Conservation (phyloP, 2,888 invertebrate genomes). For the Strigamia crassipes region DNA sequence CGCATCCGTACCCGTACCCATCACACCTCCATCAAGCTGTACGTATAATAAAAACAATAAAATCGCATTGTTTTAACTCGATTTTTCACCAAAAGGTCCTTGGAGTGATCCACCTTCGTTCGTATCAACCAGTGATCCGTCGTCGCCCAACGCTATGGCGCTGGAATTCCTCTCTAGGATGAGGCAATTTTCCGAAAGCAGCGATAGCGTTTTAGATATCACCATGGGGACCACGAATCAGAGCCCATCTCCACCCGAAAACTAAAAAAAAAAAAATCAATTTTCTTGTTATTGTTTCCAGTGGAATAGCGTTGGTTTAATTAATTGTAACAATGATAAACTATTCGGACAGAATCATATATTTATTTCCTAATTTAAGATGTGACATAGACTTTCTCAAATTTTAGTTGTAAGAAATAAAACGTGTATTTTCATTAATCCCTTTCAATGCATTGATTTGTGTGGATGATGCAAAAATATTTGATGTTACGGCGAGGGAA, state of each 20-base stretch:
- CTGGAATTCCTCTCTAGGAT: slow-evolving; percentile 54
- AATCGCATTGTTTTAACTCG: too few relatives aligned
- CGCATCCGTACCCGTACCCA: neutral
- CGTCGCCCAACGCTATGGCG: slow-evolving; percentile 73
- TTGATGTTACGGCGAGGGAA: neutral
- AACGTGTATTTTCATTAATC: slow-evolving; percentile 8
- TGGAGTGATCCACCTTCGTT: slow-evolving; percentile 88
- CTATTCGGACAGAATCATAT: neutral
- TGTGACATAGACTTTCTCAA: slow-evolving; percentile 3
- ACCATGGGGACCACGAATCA: neutral
- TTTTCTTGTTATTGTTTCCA: too few relatives aligned
- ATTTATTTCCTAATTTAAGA: slow-evolving; percentile 6
- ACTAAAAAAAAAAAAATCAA: too few relatives aligned
- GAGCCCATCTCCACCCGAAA: neutral
- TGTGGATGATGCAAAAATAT: neutral
- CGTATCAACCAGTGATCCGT: slow-evolving; percentile 74
- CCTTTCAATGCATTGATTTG: neutral
- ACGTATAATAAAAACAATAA: neutral
- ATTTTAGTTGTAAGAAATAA: neutral
- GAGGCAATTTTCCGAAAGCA: slow-evolving; percentile 52
- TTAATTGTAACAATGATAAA: neutral
- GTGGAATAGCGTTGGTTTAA: too few relatives aligned
- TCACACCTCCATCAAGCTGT: slow-evolving; percentile 22
- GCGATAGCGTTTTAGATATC: neutral
- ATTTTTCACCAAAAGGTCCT: too few relatives aligned